Evolutionary conservation across 2,888 invertebrate genomes (phyloP), one percentile per base, ranked within the genome.

Genomic region (Scaptomyza parva): DNA sequence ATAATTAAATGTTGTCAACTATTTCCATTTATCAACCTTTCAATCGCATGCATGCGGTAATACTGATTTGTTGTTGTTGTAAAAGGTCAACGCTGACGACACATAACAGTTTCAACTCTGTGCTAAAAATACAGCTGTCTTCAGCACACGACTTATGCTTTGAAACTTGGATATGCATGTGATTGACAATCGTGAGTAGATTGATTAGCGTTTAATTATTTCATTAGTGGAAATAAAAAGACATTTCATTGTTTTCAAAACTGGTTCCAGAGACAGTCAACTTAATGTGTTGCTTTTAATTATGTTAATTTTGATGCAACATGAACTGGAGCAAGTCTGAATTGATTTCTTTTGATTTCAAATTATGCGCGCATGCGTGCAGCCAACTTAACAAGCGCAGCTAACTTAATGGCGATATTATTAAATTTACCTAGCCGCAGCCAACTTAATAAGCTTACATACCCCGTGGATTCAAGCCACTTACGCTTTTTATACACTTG

Each of bases 31-130:
- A 33, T 37, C 43, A 45, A 44, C 43, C 40, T 28, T 24, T 58
- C n/a, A 30, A 37, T 74, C 41, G 47, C 44, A 55, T 41, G 47
- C 44, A 55, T 41, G 50, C 45, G 20, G 4, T 9, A 1, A 7
- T 28, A 7, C 9, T 14, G 9, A 18, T 12, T 26, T 11, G 12
- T n/a, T 37, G 39, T 35, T 30, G 54, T 30, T 37, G 14, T 62
- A 71, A 70, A 70, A 87, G 88, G 88, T 78, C 86, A 72, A 45
- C 40, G 60, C 76, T 85, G 86, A 84, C 87, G 87, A 74, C 75
- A 78, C 35, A 47, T 7, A 35, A 35, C 20, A 35, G 43, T 37
- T 43, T 48, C 3, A 24, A 47, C 17, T 57, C 30, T 43, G 41
- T 12, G 43, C 53, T 51, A 39, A 67, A 60, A 57, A 58, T 48